Percentiles rank a stretch among this genome's conserved stretches.
These are phyloP conservation scores for Drosophila gaucha DNA, from an alignment of 2,888 invertebrate species.

Conservation along the genomic window DNA sequence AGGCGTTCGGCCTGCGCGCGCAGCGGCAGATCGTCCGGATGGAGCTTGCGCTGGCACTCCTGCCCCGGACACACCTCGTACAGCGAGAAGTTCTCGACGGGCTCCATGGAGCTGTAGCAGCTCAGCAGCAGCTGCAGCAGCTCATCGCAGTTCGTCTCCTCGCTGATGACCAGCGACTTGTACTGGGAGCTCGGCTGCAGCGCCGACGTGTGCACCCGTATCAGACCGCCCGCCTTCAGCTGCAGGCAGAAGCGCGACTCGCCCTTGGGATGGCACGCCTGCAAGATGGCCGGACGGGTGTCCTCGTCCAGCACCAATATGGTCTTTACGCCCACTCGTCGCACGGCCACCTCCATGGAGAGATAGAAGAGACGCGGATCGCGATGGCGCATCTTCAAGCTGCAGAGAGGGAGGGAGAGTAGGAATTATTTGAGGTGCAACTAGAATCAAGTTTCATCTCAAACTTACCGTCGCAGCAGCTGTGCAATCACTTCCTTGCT, in stretches of 20 bases:
- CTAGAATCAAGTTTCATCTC: no score
- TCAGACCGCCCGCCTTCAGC: constrained; percentile 94
- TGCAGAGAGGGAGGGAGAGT: constrained; percentile 28
- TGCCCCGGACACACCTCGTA: constrained; percentile 93
- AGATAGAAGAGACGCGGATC: constrained; percentile 97
- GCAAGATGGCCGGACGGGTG: constrained; percentile 94
- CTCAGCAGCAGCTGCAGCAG: constrained; percentile 92
- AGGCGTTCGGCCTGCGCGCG: constrained; percentile 90
- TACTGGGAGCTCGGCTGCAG: constrained; percentile 96
- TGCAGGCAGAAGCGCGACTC: constrained; percentile 96
- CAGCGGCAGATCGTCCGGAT: constrained; percentile 93
- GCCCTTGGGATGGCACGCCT: constrained; percentile 97
- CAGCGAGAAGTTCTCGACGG: constrained; percentile 93
- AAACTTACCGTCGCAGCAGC: constrained; percentile 91
- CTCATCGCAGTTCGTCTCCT: constrained; percentile 95
- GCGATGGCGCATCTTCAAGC: constrained; percentile 93
- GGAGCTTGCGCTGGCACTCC: constrained; percentile 94
- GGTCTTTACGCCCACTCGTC: constrained; percentile 92
- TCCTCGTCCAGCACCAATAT: constrained; percentile 94
- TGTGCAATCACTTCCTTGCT: constrained; percentile 94
- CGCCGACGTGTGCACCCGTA: constrained; percentile 96
- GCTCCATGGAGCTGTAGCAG: constrained; percentile 93
- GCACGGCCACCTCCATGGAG: constrained; percentile 96
- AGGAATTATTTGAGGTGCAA: not conserved
- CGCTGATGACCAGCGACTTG: constrained; percentile 95